Percentiles rank a stretch among this genome's conserved stretches.
phyloP scores from a whole-genome alignment of 2,797 vertebrate species.

The Xyrichtys novacula region DNA sequence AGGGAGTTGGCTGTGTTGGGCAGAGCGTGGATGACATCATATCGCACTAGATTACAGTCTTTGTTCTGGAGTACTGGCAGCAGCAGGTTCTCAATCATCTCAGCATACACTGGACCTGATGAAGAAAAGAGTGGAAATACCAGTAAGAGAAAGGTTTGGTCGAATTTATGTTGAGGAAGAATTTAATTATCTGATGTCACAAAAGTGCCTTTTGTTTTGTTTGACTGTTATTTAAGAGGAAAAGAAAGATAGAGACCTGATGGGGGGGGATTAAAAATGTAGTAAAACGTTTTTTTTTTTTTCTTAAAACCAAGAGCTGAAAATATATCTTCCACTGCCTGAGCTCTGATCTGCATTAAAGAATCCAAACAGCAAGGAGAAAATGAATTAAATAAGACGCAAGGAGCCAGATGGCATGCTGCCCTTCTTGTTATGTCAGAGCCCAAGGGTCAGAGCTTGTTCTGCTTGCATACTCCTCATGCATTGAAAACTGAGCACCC shows the following conservation, averaged over 20 bases:
- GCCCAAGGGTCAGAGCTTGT: background rate
- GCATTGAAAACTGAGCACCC: background rate
- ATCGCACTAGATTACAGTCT: conserved; percentile 97
- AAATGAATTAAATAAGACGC: background rate
- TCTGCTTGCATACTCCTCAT: conserved; percentile 4
- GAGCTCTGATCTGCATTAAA: background rate
- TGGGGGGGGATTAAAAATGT: background rate
- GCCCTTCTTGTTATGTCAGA: background rate
- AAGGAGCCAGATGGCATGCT: background rate
- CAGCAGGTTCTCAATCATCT: conserved; percentile 99
- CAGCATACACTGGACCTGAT: conserved; percentile 95
- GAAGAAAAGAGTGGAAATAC: conserved; percentile 13
- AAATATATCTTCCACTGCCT: background rate
- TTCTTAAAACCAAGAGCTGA: background rate
- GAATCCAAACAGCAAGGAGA: background rate
- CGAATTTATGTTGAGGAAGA: background rate
- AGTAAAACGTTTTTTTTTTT: too few species aligned
- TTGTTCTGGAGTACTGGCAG: conserved; percentile 96
- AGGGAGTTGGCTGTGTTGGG: conserved; percentile 99
- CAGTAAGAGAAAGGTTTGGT: background rate
- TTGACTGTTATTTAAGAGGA: too few species aligned
- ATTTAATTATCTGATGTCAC: background rate
- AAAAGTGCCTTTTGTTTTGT: background rate
- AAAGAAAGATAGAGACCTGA: background rate
- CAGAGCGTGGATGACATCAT: conserved; percentile 97